phyloP scores from a whole-genome alignment of 2,888 invertebrate genomes.

The Bhutanitis thaidina region DNA sequence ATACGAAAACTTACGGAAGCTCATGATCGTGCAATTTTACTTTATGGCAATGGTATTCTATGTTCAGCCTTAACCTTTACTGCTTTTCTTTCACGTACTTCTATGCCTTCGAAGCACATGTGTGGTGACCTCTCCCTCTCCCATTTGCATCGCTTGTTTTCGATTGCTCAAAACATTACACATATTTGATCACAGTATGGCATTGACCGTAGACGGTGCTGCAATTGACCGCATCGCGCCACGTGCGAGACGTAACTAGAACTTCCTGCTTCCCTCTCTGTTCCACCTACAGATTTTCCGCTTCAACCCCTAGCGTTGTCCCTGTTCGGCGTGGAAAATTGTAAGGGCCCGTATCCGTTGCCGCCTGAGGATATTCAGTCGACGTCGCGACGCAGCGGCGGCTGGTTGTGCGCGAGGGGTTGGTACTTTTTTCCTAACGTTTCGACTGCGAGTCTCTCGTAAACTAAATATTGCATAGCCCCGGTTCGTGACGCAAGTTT shows the following conservation, averaged over 20 bases:
- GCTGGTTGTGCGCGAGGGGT: conserved; percentile 36
- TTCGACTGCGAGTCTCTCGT: conserved; percentile 29
- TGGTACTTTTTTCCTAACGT: conserved; percentile 33
- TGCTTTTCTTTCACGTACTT: too few relatives aligned
- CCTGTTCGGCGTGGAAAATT: conserved; percentile 58
- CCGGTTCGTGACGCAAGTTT: conserved; percentile 30
- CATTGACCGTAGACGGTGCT: conserved; percentile 71
- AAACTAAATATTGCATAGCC: conserved; percentile 36
- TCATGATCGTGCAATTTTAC: too few relatives aligned
- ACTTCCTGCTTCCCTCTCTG: conserved; percentile 42
- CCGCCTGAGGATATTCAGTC: conserved; percentile 48
- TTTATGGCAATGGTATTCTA: too few relatives aligned
- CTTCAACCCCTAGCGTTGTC: conserved; percentile 33
- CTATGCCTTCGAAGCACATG: too few relatives aligned
- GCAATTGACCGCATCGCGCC: conserved; percentile 72
- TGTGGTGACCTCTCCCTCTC: not conserved
- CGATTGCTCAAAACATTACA: conserved; percentile 24
- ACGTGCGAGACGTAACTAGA: conserved; percentile 57
- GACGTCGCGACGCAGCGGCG: conserved; percentile 54
- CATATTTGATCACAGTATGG: conserved; percentile 58
- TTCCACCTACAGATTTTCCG: conserved; percentile 40
- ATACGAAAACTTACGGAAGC: too few relatives aligned
- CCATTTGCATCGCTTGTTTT: not conserved
- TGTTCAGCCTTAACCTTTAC: too few relatives aligned
- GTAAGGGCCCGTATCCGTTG: conserved; percentile 56